These are phyloP conservation scores for Alethe castanea DNA, from an alignment of 2,113 vertebrate genomes.

Conservation along the genomic window DNA sequence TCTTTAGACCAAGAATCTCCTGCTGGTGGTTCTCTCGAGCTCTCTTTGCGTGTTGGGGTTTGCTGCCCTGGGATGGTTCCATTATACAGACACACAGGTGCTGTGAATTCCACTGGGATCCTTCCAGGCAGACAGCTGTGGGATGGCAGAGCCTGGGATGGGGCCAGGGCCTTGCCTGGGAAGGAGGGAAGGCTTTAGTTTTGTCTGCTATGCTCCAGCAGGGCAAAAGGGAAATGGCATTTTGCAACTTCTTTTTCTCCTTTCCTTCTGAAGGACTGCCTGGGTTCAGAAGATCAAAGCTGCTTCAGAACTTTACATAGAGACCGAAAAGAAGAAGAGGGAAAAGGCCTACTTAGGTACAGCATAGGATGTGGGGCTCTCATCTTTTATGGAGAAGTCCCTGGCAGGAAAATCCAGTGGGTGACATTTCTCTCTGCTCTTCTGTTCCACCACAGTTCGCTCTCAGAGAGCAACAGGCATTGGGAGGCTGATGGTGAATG, in stretches of 20 bases:
- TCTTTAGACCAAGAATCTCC: background rate
- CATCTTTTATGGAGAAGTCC: background rate
- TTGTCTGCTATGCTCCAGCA: background rate
- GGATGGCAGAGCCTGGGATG: background rate
- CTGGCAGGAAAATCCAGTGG: background rate
- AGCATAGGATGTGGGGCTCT: background rate
- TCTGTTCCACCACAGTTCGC: slow-evolving; percentile 78
- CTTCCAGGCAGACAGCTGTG: background rate
- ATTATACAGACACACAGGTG: background rate
- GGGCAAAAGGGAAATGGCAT: background rate
- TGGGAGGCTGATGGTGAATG: slow-evolving; percentile 96
- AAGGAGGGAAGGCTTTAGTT: background rate
- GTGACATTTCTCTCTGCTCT: background rate
- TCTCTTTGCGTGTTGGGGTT: background rate
- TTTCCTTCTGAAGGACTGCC: slow-evolving; percentile 83
- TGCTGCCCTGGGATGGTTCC: background rate
- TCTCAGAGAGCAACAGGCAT: slow-evolving; percentile 97
- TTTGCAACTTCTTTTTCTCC: slow-evolving; percentile 16
- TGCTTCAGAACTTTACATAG: slow-evolving; percentile 97
- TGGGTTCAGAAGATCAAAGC: slow-evolving; percentile 99
- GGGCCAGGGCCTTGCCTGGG: background rate
- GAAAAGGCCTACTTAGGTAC: slow-evolving; percentile 97
- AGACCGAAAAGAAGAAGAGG: slow-evolving; percentile 98
- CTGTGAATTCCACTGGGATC: background rate
- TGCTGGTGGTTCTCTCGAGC: background rate